Evolutionary conservation across 2,888 invertebrate genomes (phyloP), one percentile per base, ranked within the genome.

Genomic region (Stenchaetothrips biformis): DNA sequence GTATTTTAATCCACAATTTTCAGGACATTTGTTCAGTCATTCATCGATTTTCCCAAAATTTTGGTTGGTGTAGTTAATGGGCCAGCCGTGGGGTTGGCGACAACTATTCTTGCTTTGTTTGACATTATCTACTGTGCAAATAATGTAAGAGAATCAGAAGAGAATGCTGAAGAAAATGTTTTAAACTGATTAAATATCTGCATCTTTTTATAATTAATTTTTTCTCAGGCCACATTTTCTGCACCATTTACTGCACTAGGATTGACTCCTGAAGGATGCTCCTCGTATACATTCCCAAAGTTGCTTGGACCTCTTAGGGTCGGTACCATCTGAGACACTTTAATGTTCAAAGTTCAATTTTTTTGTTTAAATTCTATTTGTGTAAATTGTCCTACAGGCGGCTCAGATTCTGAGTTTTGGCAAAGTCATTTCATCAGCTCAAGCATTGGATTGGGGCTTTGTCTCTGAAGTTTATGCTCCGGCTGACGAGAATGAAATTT

Each of bases 121-220:
- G 98, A 99, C 89, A 89, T 95, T 81, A 93, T 97, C 9, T 96
- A 95, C 89, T 94, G 96, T 80, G 90, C 92, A n/a, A 94, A 97
- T 83, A 91, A 89, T 86, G 95, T 94, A 86, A 87, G 87, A 83
- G 79, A 21, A 37, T 18, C 86, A 95, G 94, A 86, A 87, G 87
- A 83, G 79, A 21, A 37, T 18, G 9, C 18, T 77, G 78, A 21
- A n/a, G 21, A 78, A 80, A 48, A 59, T 81, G 48, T 48, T 6
- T 49, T n/a, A 21, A 48, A 74, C 37, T 37, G 0, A 16, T 79
- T 8, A 11, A 77, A 62, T 6, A 79, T 59, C 37, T 9, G 27
- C 27, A 37, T 67, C 47, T 74, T 48, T 79, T 62, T 49, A n/a
- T 1, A 53, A 77, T 16, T 13, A 27, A 78, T 59, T 16, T 78